Percentiles rank a stretch among this genome's conserved stretches.
These are phyloP conservation scores for Nematolebias whitei DNA, from an alignment of 2,113 vertebrate genomes.

Conservation along the genomic window DNA sequence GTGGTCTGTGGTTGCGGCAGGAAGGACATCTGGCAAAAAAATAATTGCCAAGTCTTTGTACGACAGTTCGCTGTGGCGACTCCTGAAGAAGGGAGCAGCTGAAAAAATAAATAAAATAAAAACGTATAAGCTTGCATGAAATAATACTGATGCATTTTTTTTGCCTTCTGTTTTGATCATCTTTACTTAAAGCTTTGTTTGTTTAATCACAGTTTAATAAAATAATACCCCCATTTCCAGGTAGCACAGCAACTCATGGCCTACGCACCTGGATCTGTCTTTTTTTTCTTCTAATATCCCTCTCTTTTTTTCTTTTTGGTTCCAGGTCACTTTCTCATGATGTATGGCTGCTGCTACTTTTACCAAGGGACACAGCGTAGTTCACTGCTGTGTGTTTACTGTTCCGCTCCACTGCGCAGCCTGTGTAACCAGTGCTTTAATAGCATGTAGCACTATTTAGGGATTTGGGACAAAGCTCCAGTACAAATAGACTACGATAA, in stretches of 20 bases:
- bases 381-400: constrained; percentile 63
- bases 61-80: too few species aligned
- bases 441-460: constrained; percentile 44
- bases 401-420: constrained; percentile 44
- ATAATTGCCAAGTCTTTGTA: too few species aligned
- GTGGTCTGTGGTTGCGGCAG: too few species aligned
- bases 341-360: constrained; percentile 58
- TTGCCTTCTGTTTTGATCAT: not conserved
- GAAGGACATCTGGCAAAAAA: too few species aligned
- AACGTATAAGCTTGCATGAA: not conserved
- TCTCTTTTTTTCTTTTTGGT: constrained; percentile 19
- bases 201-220: constrained; percentile 9
- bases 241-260: constrained; percentile 13
- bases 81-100: too few species aligned
- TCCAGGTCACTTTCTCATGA: constrained; percentile 67
- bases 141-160: not conserved
- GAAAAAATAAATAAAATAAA: too few species aligned
- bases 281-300: not conserved
- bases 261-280: constrained; percentile 30
- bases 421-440: constrained; percentile 51
- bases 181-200: not conserved
- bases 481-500: constrained; percentile 5
- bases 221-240: constrained; percentile 16
- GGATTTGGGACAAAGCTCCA: constrained; percentile 46
- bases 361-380: constrained; percentile 49